Evolutionary conservation across 1,140 invertebrate species (phyloP).

Genomic region (Anastrepha obliqua): DNA sequence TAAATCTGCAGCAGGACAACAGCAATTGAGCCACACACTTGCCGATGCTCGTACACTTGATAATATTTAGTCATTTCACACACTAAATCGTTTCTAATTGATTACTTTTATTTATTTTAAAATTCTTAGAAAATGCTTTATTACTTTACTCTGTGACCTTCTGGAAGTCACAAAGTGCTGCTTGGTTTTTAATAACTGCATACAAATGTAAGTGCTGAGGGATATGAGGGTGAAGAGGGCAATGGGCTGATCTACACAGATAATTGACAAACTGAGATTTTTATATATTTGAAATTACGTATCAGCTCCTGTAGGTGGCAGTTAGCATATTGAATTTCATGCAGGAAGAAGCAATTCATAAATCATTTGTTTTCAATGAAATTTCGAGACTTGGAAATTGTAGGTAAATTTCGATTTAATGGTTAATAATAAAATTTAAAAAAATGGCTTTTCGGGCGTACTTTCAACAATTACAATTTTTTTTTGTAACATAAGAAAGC

Average conservation of each 20-base stretch:
- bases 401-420: not conserved
- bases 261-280: not conserved
- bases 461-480: no score
- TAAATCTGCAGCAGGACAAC: not conserved
- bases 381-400: no score
- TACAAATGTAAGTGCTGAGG: not conserved
- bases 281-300: not conserved
- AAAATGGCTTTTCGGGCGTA: no score
- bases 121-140: not conserved
- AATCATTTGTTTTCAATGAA: no score
- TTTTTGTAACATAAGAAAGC: no score
- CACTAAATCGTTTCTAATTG: conserved; percentile 25
- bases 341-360: no score
- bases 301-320: no score
- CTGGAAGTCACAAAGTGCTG: not conserved
- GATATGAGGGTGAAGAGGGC: conserved; percentile 1
- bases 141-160: not conserved
- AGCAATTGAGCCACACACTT: not conserved
- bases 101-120: conserved; percentile 12
- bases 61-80: conserved; percentile 20
- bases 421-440: not conserved
- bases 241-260: not conserved
- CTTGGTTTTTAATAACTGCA: conserved; percentile 16
- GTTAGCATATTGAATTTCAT: not conserved
- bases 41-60: not conserved